A percentile compares a stretch with the other conserved stretches of the same genome.
Conservation (phyloP, 1,140 invertebrate species). For the Platyscapa corneri region DNA sequence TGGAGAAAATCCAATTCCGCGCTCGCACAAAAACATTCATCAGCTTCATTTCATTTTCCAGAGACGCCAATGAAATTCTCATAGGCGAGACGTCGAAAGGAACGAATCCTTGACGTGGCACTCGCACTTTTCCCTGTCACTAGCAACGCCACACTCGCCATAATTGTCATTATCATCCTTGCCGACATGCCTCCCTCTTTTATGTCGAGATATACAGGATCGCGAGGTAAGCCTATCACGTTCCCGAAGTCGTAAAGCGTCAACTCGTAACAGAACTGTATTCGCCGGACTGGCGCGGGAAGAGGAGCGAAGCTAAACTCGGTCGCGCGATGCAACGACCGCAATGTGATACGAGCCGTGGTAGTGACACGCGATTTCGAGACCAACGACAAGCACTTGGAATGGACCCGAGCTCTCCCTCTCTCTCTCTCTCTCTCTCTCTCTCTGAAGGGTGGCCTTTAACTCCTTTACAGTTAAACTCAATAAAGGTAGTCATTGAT, state of each 20-base stretch:
- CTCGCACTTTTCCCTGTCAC: background rate
- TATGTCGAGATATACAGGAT: background rate
- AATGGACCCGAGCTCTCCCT: background rate
- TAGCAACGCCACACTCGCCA: background rate
- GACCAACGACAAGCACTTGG: background rate
- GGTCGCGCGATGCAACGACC: background rate
- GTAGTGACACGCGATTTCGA: constrained; percentile 27
- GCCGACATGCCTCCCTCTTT: background rate
- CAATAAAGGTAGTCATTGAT: too few relatives aligned
- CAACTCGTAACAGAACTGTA: constrained; percentile 4
- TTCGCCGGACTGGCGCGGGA: background rate
- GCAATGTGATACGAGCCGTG: constrained; percentile 27
- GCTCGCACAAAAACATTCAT: too few relatives aligned
- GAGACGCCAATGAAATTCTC: background rate
- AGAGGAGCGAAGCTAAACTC: background rate
- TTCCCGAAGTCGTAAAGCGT: constrained; percentile 6
- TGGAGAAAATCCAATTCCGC: too few relatives aligned
- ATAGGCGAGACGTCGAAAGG: background rate
- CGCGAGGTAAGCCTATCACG: background rate
- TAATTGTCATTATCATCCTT: constrained; percentile 4
- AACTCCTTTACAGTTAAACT: too few relatives aligned
- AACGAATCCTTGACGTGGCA: background rate
- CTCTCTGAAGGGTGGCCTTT: background rate
- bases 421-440: background rate
- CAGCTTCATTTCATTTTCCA: background rate